Evolutionary conservation across 2,888 invertebrate genomes (phyloP).

Genomic region (Scaptomyza parva): DNA sequence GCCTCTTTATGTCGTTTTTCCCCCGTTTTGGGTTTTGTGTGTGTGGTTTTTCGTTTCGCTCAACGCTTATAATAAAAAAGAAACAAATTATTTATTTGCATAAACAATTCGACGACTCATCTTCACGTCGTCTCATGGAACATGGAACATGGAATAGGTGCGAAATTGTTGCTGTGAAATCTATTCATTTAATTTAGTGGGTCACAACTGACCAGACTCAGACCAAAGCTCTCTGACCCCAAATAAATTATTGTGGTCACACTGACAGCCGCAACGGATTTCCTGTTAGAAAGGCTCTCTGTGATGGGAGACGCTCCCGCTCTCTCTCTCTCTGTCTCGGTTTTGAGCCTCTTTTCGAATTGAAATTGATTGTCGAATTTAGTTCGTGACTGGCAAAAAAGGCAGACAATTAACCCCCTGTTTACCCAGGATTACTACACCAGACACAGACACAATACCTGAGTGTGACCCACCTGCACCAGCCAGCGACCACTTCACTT

Average conservation of each 20-base stretch:
- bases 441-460: not conserved
- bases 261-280: slow-evolving; percentile 59
- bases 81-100: slow-evolving; percentile 69
- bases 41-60: slow-evolving; percentile 4
- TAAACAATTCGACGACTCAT: slow-evolving; percentile 62
- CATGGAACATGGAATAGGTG: slow-evolving; percentile 63
- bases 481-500: slow-evolving; percentile 34
- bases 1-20: not conserved
- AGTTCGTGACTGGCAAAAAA: slow-evolving; percentile 63
- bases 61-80: slow-evolving; percentile 17
- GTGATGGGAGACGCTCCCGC: slow-evolving; percentile 20
- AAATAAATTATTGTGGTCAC: slow-evolving; percentile 46
- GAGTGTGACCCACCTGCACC: slow-evolving; percentile 58
- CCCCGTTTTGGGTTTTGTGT: not conserved
- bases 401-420: slow-evolving; percentile 74
- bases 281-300: slow-evolving; percentile 77
- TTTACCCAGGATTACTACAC: slow-evolving; percentile 17
- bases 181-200: slow-evolving; percentile 68
- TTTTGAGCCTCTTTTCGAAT: slow-evolving; percentile 36
- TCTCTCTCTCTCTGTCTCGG: not conserved
- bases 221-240: slow-evolving; percentile 50
- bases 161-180: slow-evolving; percentile 69
- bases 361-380: slow-evolving; percentile 67
- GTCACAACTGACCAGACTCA: too few relatives aligned
- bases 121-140: slow-evolving; percentile 18